Percentiles rank a stretch among this genome's conserved stretches.
phyloP scores from a whole-genome alignment of 2,113 vertebrate species.

The Fulica atra region DNA sequence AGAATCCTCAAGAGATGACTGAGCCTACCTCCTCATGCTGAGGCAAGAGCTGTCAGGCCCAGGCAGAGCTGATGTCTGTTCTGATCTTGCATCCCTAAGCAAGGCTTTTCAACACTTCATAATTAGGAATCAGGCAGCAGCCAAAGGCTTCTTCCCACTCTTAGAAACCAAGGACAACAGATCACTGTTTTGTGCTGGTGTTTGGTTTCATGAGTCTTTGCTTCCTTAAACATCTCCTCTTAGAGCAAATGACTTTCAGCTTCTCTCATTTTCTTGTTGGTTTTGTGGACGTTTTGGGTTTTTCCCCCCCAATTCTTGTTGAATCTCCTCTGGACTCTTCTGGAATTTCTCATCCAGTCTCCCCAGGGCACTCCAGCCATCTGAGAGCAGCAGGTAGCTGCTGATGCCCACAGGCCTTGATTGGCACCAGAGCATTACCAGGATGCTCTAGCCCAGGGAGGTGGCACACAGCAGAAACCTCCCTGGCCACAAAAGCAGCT shows the following conservation, averaged over 20 bases:
- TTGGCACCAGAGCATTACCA: neutral
- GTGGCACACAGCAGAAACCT: neutral
- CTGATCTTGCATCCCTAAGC: neutral
- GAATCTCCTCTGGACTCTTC: neutral
- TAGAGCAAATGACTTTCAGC: neutral
- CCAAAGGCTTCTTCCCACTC: neutral
- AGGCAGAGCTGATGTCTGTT: neutral
- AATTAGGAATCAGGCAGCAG: neutral
- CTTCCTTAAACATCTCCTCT: neutral
- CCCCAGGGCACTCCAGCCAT: no score
- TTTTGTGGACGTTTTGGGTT: neutral
- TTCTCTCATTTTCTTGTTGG: neutral
- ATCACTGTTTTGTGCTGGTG: fast-evolving
- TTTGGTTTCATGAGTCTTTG: neutral
- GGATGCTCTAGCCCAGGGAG: neutral
- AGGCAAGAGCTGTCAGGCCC: neutral
- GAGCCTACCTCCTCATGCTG: neutral
- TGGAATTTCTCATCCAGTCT: neutral
- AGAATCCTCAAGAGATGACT: neutral
- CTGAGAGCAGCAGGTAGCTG: neutral
- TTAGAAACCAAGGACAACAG: neutral
- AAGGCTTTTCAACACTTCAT: neutral
- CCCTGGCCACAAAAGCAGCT: neutral
- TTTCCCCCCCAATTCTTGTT: neutral
- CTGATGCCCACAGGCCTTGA: neutral